These are phyloP conservation scores for Pantala flavescens DNA, from an alignment of 1,140 invertebrate genomes.

Conservation along the genomic window DNA sequence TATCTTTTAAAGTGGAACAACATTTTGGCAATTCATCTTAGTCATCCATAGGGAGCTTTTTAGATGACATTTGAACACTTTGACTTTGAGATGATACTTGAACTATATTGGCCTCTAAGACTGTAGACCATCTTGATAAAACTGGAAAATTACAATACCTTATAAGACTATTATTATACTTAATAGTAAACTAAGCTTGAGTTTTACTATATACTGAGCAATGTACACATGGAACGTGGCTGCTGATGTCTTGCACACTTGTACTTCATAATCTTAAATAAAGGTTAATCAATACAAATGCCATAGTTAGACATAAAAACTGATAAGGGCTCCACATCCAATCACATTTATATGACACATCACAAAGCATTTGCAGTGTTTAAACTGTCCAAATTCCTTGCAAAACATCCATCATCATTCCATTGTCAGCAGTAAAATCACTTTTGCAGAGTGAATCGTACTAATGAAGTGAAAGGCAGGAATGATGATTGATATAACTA, in stretches of 20 bases:
- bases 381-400: too few species aligned
- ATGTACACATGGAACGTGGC: neutral
- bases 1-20: neutral
- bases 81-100: neutral
- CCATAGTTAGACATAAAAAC: too few species aligned
- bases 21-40: neutral
- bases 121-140: neutral
- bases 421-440: too few species aligned
- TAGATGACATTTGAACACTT: slow-evolving; percentile 4
- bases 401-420: too few species aligned
- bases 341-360: too few species aligned
- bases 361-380: too few species aligned
- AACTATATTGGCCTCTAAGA: neutral
- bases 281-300: too few species aligned
- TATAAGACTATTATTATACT: neutral
- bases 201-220: neutral
- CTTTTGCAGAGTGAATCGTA: too few species aligned
- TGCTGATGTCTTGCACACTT: neutral
- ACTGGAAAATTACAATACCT: neutral
- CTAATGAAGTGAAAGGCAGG: too few species aligned
- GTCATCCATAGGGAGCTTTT: neutral
- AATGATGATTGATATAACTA: too few species aligned
- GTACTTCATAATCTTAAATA: neutral
- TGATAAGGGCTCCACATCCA: too few species aligned
- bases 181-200: neutral